Evolutionary conservation across 2,113 vertebrate species (phyloP).

Genomic region (Propithecus coquereli): DNA sequence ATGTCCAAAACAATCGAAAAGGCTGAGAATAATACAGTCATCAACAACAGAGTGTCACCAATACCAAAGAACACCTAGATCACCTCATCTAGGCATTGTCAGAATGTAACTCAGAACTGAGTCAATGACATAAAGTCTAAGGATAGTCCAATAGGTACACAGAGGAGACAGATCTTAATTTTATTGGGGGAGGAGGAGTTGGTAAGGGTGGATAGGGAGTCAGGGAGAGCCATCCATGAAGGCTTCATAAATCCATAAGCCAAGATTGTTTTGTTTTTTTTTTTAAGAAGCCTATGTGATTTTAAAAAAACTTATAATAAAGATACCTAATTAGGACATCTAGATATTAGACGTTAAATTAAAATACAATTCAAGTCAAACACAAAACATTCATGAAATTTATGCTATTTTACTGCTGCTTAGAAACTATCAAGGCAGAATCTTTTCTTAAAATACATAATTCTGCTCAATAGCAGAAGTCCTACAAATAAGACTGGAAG

Average conservation of each 20-base stretch:
- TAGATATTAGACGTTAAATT: neutral
- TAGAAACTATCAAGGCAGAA: neutral
- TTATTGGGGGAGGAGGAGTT: neutral
- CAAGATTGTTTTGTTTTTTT: neutral
- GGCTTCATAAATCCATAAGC: neutral
- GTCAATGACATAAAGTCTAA: neutral
- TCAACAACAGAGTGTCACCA: neutral
- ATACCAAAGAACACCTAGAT: neutral
- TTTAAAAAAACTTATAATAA: neutral
- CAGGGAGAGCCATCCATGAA: neutral
- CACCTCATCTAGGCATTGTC: neutral
- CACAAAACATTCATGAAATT: constrained; percentile 1
- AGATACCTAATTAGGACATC: neutral
- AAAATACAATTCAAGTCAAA: constrained; percentile 36
- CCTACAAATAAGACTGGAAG: neutral
- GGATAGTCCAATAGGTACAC: neutral
- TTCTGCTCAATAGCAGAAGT: constrained; percentile 1
- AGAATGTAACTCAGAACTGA: constrained; percentile 19
- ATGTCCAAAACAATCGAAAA: neutral
- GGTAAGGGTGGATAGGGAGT: accelerated
- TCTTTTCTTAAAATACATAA: neutral
- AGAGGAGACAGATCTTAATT: neutral
- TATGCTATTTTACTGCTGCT: constrained; percentile 16
- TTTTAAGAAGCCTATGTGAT: neutral
- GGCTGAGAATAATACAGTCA: neutral